phyloP scores from a whole-genome alignment of 1,140 invertebrate genomes.

The Meteorus sp. region DNA sequence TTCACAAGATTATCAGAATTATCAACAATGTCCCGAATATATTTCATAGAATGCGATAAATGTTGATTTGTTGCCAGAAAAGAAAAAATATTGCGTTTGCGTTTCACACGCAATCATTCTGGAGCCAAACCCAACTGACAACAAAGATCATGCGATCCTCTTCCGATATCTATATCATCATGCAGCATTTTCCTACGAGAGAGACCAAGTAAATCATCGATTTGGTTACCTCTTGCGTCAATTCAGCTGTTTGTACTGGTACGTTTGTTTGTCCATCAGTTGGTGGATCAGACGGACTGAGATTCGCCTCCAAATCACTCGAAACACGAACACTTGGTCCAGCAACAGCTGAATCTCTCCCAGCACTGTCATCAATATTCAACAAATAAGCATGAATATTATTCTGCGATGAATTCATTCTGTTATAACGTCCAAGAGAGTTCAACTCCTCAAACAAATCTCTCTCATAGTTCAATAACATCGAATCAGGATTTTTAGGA shows the following conservation, averaged over 20 bases:
- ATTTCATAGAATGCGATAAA: too few species aligned
- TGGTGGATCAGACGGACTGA: slow-evolving; percentile 37
- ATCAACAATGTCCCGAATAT: too few species aligned
- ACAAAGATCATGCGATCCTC: too few species aligned
- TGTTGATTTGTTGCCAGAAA: too few species aligned
- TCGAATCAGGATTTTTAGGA: slow-evolving; percentile 75
- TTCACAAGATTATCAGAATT: too few species aligned
- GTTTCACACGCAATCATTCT: too few species aligned
- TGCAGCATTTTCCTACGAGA: not conserved
- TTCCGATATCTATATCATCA: too few species aligned
- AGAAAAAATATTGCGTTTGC: too few species aligned
- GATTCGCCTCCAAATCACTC: slow-evolving; percentile 34
- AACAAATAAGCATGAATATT: slow-evolving; percentile 63
- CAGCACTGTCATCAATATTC: slow-evolving; percentile 53
- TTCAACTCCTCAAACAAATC: slow-evolving; percentile 78
- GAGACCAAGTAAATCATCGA: slow-evolving; percentile 14
- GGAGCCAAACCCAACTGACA: too few species aligned
- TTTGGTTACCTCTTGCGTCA: slow-evolving; percentile 59
- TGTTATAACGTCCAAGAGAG: slow-evolving; percentile 65
- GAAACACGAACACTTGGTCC: slow-evolving; percentile 38
- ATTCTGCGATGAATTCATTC: slow-evolving; percentile 45
- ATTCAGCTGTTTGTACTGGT: slow-evolving; percentile 40
- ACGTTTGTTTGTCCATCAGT: slow-evolving; percentile 31
- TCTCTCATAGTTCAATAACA: slow-evolving; percentile 71
- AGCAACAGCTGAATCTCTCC: slow-evolving; percentile 34